Percentiles rank a stretch among this genome's conserved stretches.
Conservation (phyloP, 2,888 invertebrate species). For the Palloptera scutellata region DNA sequence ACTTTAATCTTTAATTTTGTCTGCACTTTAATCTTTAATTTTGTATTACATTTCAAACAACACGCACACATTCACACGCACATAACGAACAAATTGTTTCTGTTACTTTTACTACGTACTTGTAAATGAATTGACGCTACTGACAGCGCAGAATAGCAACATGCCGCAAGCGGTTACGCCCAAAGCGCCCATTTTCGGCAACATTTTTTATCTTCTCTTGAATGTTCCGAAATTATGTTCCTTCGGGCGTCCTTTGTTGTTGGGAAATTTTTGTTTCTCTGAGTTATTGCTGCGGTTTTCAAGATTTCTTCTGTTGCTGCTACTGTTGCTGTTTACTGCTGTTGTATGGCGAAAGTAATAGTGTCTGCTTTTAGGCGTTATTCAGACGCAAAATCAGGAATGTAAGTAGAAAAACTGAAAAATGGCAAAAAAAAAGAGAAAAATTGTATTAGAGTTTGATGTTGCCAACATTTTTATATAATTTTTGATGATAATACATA, state of each 20-base stretch:
- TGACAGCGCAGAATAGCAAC: constrained; percentile 50
- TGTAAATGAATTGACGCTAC: constrained; percentile 59
- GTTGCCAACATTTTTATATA: background rate
- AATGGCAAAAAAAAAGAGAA: background rate
- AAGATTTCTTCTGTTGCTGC: constrained; percentile 5
- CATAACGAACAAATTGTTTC: background rate
- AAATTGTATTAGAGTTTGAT: background rate
- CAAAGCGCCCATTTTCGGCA: constrained; percentile 45
- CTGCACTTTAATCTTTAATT: too few species aligned
- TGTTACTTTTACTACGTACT: constrained; percentile 56
- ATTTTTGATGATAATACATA: too few species aligned
- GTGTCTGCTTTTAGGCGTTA: constrained; percentile 16
- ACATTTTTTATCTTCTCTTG: constrained; percentile 33
- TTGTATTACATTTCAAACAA: too few species aligned
- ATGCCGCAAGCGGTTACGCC: constrained; percentile 42
- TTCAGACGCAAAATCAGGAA: constrained; percentile 9
- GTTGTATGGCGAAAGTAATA: constrained; percentile 3
- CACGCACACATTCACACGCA: too few species aligned
- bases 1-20: too few species aligned
- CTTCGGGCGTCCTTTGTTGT: constrained; percentile 22
- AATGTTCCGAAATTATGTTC: constrained; percentile 16
- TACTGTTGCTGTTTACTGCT: constrained; percentile 7
- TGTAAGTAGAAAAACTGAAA: background rate
- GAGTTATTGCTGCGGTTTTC: constrained; percentile 40
- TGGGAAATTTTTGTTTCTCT: constrained; percentile 27